Evolutionary conservation across 92 coral and sea anemone genomes (phyloP).

Genomic region (Bergia puertoricense): DNA sequence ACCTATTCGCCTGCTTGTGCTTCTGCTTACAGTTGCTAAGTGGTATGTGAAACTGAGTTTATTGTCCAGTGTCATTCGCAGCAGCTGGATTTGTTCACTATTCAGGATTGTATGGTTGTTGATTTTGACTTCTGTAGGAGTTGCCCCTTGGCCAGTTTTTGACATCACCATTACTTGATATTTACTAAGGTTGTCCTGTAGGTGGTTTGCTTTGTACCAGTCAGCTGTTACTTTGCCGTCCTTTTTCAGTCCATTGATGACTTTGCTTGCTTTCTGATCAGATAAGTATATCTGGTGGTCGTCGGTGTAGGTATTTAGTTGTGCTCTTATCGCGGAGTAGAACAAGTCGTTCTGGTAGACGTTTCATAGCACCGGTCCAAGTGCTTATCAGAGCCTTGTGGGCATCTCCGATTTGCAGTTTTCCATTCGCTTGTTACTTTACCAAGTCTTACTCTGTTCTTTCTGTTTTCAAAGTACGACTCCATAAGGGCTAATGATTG

Average conservation of each 20-base stretch:
- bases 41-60: not conserved
- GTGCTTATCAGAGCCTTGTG: constrained; percentile 47
- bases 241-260: constrained; percentile 9
- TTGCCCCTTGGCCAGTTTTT: constrained; percentile 27
- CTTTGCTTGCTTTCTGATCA: constrained; percentile 17
- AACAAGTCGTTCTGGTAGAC: constrained; percentile 54
- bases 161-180: constrained; percentile 45
- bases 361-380: constrained; percentile 53
- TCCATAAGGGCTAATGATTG: constrained; percentile 36
- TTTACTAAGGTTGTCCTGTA: constrained; percentile 37
- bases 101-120: not conserved
- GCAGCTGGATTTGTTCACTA: constrained; percentile 8
- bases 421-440: no score
- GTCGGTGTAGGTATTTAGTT: constrained; percentile 50
- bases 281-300: constrained; percentile 52
- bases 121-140: constrained; percentile 24
- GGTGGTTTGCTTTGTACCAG: constrained; percentile 48
- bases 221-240: constrained; percentile 52
- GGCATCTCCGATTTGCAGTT: constrained; percentile 41
- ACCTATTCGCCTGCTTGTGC: constrained; percentile 18
- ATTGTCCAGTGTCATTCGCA: constrained; percentile 25
- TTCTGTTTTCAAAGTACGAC: constrained; percentile 42
- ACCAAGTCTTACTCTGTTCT: constrained; percentile 49
- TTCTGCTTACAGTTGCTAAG: constrained; percentile 11
- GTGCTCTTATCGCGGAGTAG: no score